Evolutionary conservation across 1,140 invertebrate genomes (phyloP).

Genomic region (Neodiprion virginianus): DNA sequence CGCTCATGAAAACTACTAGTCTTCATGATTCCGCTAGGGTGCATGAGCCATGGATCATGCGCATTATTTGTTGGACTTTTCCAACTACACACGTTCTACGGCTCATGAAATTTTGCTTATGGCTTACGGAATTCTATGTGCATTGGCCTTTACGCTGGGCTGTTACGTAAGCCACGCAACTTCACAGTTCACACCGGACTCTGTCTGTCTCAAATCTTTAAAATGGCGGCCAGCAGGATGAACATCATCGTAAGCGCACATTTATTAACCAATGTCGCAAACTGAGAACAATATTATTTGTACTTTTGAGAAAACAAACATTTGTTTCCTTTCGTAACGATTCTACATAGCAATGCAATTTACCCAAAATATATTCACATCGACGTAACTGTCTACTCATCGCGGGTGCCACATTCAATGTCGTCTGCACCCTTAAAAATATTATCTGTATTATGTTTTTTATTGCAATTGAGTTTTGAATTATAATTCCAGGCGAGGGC

Average conservation of each 20-base stretch:
- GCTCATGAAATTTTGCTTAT: no score
- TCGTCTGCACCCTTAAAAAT: background rate
- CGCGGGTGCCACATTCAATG: background rate
- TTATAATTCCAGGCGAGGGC: conserved; percentile 48
- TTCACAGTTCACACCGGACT: background rate
- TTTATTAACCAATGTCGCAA: background rate
- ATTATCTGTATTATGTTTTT: background rate
- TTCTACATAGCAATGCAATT: conserved; percentile 9
- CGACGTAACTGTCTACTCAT: conserved; percentile 9
- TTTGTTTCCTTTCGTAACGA: conserved; percentile 18
- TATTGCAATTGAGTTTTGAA: conserved; percentile 13
- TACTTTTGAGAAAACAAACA: background rate
- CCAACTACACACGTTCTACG: no score
- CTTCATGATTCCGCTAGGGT: no score
- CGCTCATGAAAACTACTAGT: no score
- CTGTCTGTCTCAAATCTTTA: background rate
- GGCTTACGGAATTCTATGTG: no score
- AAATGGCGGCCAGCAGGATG: conserved; percentile 40
- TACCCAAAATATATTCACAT: background rate
- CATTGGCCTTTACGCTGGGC: no score
- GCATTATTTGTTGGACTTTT: no score
- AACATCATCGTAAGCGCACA: conserved; percentile 37
- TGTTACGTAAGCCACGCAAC: no score
- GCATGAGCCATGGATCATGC: no score
- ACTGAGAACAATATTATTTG: background rate